phyloP scores from a whole-genome alignment of 1,140 invertebrate genomes.

The Centruroides sculpturatus region DNA sequence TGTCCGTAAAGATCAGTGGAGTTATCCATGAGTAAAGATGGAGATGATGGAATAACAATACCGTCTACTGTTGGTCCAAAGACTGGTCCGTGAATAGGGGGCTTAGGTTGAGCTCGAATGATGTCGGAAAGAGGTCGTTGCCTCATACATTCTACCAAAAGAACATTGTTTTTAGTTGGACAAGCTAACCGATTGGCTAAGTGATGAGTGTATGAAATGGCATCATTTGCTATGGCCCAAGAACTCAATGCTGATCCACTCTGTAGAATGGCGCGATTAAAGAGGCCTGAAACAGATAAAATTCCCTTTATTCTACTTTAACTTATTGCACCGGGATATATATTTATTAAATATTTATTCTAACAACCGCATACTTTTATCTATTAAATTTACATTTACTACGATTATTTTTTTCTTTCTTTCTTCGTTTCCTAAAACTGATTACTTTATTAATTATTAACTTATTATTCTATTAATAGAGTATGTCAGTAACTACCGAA shows the following conservation, averaged over 20 bases:
- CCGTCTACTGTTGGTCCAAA: conserved; percentile 80
- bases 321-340: too few relatives aligned
- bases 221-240: conserved; percentile 23
- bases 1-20: conserved; percentile 48
- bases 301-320: too few relatives aligned
- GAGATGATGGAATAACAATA: conserved; percentile 26
- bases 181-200: conserved; percentile 77
- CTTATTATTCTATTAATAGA: too few relatives aligned
- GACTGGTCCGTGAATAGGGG: conserved; percentile 69
- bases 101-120: conserved; percentile 42
- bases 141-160: conserved; percentile 27
- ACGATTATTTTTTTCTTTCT: too few relatives aligned
- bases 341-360: too few relatives aligned
- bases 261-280: conserved; percentile 26
- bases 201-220: conserved; percentile 26
- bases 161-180: conserved; percentile 22
- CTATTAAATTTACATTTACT: too few relatives aligned
- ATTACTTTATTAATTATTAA: too few relatives aligned
- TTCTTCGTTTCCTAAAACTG: too few relatives aligned
- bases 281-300: conserved; percentile 18
- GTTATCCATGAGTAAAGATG: conserved; percentile 25
- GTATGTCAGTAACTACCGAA: too few relatives aligned
- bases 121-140: conserved; percentile 45
- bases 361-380: too few relatives aligned
- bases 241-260: conserved; percentile 24